Conservation (phyloP, 2,113 vertebrate species). For the Ptilonorhynchus violaceus region DNA sequence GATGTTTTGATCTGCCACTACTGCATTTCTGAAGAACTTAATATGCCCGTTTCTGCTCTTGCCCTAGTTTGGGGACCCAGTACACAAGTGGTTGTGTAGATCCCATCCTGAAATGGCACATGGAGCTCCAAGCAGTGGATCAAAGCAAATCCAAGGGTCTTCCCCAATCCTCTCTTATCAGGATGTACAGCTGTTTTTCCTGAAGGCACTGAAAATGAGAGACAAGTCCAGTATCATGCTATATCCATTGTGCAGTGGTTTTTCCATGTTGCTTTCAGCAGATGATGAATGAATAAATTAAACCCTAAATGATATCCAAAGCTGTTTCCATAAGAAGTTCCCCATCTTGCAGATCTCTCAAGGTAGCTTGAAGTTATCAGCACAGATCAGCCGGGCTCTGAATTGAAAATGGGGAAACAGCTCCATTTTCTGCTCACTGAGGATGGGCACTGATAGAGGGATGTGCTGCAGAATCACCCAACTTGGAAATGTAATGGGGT, state of each 20-base stretch:
- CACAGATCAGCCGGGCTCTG: background rate
- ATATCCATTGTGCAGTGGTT: background rate
- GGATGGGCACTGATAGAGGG: background rate
- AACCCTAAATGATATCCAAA: background rate
- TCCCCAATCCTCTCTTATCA: background rate
- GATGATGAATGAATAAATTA: background rate
- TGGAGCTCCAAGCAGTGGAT: background rate
- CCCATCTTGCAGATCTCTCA: background rate
- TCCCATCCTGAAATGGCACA: background rate
- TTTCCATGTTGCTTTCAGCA: background rate
- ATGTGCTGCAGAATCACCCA: background rate
- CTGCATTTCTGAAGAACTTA: conserved; percentile 21
- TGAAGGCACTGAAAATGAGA: background rate
- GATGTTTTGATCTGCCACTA: conserved; percentile 36
- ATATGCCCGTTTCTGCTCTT: background rate
- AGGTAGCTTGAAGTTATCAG: background rate
- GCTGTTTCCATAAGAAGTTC: background rate
- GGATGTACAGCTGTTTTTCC: background rate
- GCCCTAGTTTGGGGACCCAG: background rate
- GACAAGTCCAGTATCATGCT: background rate
- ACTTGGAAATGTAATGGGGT: background rate
- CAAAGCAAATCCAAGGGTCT: background rate
- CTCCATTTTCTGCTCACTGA: background rate
- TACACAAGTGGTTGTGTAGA: background rate
- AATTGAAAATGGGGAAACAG: background rate